These are phyloP conservation scores for Mastigias papua DNA, from an alignment of 30 jellyfish, hydroid and myxozoan species.

Conservation along the genomic window DNA sequence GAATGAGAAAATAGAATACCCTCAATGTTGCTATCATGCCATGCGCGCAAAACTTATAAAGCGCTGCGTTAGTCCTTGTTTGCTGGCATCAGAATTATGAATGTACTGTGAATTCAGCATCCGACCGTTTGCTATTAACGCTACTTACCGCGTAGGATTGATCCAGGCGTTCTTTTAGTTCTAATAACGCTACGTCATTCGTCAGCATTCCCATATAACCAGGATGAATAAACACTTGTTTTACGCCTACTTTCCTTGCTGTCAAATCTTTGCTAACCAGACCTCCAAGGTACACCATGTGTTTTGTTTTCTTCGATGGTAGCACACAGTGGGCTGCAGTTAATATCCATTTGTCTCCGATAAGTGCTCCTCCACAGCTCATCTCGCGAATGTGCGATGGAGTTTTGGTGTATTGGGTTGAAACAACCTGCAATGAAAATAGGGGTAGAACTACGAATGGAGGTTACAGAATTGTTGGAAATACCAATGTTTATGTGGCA, in stretches of 20 bases:
- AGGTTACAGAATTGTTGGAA: background rate
- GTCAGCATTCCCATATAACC: conserved; percentile 58
- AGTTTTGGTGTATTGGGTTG: background rate
- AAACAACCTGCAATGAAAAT: conserved; percentile 19
- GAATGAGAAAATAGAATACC: no score
- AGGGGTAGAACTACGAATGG: background rate
- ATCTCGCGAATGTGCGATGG: conserved; percentile 25
- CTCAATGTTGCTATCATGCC: no score
- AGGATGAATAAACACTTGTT: conserved; percentile 49
- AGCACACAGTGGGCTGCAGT: conserved; percentile 82
- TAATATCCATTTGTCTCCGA: conserved; percentile 70
- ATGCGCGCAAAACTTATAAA: no score
- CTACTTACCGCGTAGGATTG: conserved; percentile 30
- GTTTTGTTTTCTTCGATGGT: conserved; percentile 18
- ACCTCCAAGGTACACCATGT: conserved; percentile 70
- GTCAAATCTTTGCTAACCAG: conserved; percentile 48
- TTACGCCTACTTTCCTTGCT: conserved; percentile 30
- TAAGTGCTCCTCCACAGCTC: conserved; percentile 79
- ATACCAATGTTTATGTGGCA: no score
- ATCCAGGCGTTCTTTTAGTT: conserved; percentile 5
- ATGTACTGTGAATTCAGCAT: no score
- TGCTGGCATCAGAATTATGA: no score
- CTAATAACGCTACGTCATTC: conserved; percentile 69
- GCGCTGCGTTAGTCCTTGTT: no score
- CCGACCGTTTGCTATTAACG: background rate